Evolutionary conservation across 2,797 vertebrate species (phyloP).

Genomic region (Atherinosoma microstoma): DNA sequence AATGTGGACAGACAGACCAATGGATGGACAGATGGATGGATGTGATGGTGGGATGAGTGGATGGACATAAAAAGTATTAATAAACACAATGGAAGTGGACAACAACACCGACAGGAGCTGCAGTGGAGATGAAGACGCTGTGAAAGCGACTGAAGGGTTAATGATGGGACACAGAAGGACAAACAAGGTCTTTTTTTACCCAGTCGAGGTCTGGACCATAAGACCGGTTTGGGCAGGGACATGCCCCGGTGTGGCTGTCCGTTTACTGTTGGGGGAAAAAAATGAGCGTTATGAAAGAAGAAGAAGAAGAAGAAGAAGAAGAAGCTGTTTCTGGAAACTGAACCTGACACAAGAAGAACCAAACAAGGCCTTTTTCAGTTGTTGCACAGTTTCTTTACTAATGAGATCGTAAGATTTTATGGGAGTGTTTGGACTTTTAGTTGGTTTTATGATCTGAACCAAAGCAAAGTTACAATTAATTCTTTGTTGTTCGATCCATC

Average conservation of each 20-base stretch:
- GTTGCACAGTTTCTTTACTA: too few relatives aligned
- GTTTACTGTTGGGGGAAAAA: constrained; percentile 80
- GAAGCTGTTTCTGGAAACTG: constrained; percentile 28
- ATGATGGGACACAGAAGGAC: constrained; percentile 66
- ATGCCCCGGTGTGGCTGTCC: constrained; percentile 78
- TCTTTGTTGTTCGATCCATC: not conserved
- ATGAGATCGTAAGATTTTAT: too few relatives aligned
- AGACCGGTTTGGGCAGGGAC: constrained; percentile 71
- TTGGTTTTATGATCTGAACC: not conserved
- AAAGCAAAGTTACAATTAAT: not conserved
- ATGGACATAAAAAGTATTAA: constrained; percentile 49
- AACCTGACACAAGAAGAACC: constrained; percentile 34
- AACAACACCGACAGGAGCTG: constrained; percentile 57
- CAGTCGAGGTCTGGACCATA: constrained; percentile 75
- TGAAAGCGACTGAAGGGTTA: constrained; percentile 62
- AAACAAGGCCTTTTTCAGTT: not conserved
- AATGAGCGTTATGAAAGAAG: constrained; percentile 68
- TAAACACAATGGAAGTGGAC: constrained; percentile 49
- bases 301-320: too few relatives aligned
- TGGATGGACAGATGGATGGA: constrained; percentile 16
- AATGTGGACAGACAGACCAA: constrained; percentile 35
- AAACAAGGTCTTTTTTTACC: constrained; percentile 74
- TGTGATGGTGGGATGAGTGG: not conserved
- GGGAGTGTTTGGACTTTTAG: too few relatives aligned
- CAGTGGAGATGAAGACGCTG: constrained; percentile 37